phyloP scores from a whole-genome alignment of 2,113 vertebrate genomes.

The Odontesthes bonariensis region DNA sequence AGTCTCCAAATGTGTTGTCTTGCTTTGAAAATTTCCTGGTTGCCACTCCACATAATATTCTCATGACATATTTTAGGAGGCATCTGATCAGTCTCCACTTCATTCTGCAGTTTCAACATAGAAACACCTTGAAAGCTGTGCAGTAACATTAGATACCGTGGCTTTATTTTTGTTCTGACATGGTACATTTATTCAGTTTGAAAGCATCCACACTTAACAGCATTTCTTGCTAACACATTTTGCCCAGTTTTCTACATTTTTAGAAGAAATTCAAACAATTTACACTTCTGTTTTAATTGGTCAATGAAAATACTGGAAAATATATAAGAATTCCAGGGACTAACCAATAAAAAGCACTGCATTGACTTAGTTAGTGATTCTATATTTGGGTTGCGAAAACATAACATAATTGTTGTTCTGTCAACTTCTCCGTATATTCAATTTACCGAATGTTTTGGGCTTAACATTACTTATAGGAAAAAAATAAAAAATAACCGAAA shows the following conservation, averaged over 20 bases:
- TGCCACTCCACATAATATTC: neutral
- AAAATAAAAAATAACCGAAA: too few species aligned
- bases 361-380: neutral
- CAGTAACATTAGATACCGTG: neutral
- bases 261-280: neutral
- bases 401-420: neutral
- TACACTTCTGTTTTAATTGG: neutral
- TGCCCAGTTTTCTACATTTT: neutral
- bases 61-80: neutral
- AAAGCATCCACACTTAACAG: too few species aligned
- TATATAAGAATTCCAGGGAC: neutral
- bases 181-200: too few species aligned
- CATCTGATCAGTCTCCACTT: neutral
- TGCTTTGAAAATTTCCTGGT: neutral
- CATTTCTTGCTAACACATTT: too few species aligned
- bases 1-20: neutral
- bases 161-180: too few species aligned
- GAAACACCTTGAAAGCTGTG: neutral
- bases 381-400: neutral
- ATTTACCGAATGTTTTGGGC: too few species aligned
- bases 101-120: neutral
- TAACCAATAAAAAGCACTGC: neutral
- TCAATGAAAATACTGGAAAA: neutral
- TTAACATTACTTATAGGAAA: too few species aligned
- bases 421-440: neutral